Conservation (phyloP, 2,113 vertebrate genomes). For the Rhinopomastus cyanomelas region DNA sequence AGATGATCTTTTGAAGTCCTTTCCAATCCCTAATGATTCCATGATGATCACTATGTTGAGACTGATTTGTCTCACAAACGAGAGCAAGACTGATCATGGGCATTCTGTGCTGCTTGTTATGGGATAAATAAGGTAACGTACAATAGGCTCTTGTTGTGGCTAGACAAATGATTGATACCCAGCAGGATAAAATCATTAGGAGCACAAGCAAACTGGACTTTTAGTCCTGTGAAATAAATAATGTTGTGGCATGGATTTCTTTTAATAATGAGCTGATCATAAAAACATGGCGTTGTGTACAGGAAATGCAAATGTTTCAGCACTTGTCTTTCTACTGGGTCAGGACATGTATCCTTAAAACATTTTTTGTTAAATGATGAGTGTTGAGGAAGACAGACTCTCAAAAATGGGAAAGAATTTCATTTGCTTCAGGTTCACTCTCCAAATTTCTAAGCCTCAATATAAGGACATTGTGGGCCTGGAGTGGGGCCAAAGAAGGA, state of each 20-base stretch:
- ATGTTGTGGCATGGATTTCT: neutral
- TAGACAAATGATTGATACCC: neutral
- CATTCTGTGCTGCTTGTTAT: neutral
- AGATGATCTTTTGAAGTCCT: too few species aligned
- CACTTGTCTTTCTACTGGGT: neutral
- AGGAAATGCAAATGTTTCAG: neutral
- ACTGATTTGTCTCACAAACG: neutral
- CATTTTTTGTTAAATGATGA: neutral
- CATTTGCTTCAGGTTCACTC: neutral
- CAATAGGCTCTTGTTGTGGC: neutral
- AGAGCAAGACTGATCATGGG: neutral
- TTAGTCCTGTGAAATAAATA: neutral
- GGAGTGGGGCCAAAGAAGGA: too few species aligned
- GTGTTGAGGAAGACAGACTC: neutral
- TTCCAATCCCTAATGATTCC: too few species aligned
- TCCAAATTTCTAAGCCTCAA: neutral
- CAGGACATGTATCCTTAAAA: neutral
- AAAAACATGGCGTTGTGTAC: neutral
- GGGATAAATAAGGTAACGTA: neutral
- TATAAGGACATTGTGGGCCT: too few species aligned
- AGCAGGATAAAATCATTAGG: neutral
- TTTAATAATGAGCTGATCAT: neutral
- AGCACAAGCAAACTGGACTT: neutral
- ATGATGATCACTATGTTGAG: neutral
- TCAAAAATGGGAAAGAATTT: neutral